Evolutionary conservation across 2,888 invertebrate genomes (phyloP), one percentile per base, ranked within the genome.

Genomic region (Tachystola acroxantha): DNA sequence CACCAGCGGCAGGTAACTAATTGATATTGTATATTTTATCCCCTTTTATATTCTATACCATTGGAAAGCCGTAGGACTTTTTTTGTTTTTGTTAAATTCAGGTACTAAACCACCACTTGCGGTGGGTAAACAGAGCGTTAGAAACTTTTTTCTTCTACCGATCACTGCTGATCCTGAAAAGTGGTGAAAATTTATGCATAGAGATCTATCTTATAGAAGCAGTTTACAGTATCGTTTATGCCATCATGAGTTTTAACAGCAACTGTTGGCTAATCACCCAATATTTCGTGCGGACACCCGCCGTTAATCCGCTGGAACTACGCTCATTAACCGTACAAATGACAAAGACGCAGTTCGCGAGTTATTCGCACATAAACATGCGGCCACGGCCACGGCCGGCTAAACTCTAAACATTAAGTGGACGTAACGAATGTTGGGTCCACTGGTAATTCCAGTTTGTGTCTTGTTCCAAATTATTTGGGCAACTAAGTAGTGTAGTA

Each of bases 331-430:
- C 44, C 41, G 44, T 10, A 36, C 40, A 27, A 36, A 30, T 38
- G 34, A 42, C 41, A 41, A 47, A 43, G 43, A 45, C 44, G 33
- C 27, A 43, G 36, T 42, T 38, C 30, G 36, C 34, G 36, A 45
- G 36, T 42, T 45, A 38, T 36, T 40, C 39, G 42, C 41, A 30
- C 40, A 50, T 45, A 38, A 44, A 40, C 34, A 37, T 36, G 12
- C 33, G 45, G 46, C 48, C 32, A 38, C 42, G 43, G 28, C 39
- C 40, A 34, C 36, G 41, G 39, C 29, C 31, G 37, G 39, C 27
- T 42, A 36, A 45, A 46, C 51, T 42, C 37, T 5, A 42, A 30
- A 42, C 54, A 51, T 54, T 46, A 53, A 49, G 47, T 50, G 48
- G 41, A 52, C 42, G 43, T 37, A 43, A 50, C 40, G 52, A 39